Evolutionary conservation across 1,140 invertebrate species (phyloP), one percentile per base, ranked within the genome.

Genomic region (Nebria ingens): DNA sequence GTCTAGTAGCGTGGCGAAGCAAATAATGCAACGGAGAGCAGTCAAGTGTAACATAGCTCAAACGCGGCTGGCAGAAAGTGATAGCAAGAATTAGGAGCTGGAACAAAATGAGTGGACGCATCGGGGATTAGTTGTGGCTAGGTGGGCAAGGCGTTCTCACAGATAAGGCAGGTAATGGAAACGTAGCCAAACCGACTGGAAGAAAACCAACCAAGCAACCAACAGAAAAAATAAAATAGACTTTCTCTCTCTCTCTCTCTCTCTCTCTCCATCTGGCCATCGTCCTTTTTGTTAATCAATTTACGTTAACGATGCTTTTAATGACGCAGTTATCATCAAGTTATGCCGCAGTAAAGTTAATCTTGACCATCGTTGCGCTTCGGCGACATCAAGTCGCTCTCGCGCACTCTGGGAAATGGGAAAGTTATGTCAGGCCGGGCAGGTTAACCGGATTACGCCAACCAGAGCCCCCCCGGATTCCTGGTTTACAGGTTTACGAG

Each of bases 31-130:
- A n/a, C n/a, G n/a, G n/a, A n/a, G 50, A 2, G 11, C 21, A 22
- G 11, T 11, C 19, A 20, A 20, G 19, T 17, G 50, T 19, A 49
- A 9, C 2, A 20, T 20, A 11, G 50, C 50, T 45, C 52, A 51
- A 17, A 19, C 51, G 49, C 23, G 19, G 52, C 61, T 58, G 60
- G 60, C 54, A 52, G 56, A 61, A 60, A 54, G 56, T 59, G 64
- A 61, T 65, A 63, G 62, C 60, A 38, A 58, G 64, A 66, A 65
- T 66, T 66, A 64, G 59, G 42, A 59, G 23, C 58, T 60, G 62
- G 57, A 64, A 64, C 63, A 59, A 57, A 62, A 59, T 59, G 64
- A 59, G 64, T 59, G 60, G 56, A 55, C 54, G n/a, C n/a, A n/a
- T n/a, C n/a, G 20, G 61, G 61, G 62, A 64, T 65, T 65, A 66